These are phyloP conservation scores for Megaceryle torquata DNA, from an alignment of 2,113 vertebrate genomes.

Conservation along the genomic window DNA sequence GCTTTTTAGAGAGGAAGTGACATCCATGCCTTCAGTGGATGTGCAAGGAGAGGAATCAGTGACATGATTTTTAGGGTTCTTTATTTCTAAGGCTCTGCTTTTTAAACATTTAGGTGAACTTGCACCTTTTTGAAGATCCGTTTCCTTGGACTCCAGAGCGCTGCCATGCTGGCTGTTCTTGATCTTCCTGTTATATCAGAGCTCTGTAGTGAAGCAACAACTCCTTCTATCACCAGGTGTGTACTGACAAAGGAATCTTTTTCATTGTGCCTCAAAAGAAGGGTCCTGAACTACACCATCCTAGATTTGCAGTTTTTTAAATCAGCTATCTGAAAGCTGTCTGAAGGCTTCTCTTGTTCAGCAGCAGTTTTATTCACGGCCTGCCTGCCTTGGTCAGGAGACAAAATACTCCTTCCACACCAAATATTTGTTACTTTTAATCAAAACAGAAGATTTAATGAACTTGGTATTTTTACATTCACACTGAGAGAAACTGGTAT, in stretches of 20 bases:
- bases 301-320: background rate
- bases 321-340: background rate
- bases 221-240: background rate
- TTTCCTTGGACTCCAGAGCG: background rate
- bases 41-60: background rate
- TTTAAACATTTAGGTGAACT: background rate
- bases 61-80: background rate
- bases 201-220: background rate
- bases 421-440: background rate
- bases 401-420: background rate
- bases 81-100: background rate
- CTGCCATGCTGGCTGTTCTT: background rate
- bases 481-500: background rate
- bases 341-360: background rate
- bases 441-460: background rate
- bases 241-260: background rate
- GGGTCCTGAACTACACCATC: background rate
- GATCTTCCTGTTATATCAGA: background rate
- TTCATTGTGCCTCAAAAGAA: background rate
- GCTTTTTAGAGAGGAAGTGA: background rate
- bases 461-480: background rate
- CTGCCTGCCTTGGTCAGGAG: background rate
- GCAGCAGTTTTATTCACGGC: background rate
- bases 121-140: rapidly evolving
- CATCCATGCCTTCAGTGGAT: background rate